Conservation (phyloP, 2,888 invertebrate genomes). For the Hirudinaria manillensis region DNA sequence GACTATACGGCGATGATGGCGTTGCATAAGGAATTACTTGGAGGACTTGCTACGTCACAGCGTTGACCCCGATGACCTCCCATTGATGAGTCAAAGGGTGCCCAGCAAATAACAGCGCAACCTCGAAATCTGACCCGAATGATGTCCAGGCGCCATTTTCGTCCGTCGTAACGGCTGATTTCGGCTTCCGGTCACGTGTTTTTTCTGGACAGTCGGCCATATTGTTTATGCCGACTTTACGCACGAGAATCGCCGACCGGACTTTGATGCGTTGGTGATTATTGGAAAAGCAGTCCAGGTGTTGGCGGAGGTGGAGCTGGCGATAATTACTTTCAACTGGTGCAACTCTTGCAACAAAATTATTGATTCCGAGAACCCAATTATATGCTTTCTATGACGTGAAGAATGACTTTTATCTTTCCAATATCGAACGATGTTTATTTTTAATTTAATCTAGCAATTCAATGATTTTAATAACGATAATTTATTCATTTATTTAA, state of each 20-base stretch:
- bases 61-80: too few species aligned
- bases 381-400: too few species aligned
- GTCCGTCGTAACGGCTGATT: constrained; percentile 5
- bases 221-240: neutral
- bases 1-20: neutral
- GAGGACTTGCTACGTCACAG: too few species aligned
- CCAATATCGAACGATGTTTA: too few species aligned
- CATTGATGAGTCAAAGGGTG: neutral
- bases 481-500: too few species aligned
- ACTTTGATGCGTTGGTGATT: neutral
- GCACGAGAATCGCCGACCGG: too few species aligned
- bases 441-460: too few species aligned
- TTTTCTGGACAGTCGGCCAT: neutral
- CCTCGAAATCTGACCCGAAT: constrained; percentile 6
- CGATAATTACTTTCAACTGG: too few species aligned
- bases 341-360: too few species aligned
- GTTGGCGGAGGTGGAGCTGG: neutral
- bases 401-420: too few species aligned
- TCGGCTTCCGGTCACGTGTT: constrained; percentile 11
- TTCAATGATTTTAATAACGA: too few species aligned
- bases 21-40: neutral
- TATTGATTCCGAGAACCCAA: too few species aligned
- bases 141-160: constrained; percentile 12
- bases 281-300: neutral
- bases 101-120: constrained; percentile 10